Evolutionary conservation across 2,888 invertebrate species (phyloP), one percentile per base, ranked within the genome.

Genomic region (Empis livida): DNA sequence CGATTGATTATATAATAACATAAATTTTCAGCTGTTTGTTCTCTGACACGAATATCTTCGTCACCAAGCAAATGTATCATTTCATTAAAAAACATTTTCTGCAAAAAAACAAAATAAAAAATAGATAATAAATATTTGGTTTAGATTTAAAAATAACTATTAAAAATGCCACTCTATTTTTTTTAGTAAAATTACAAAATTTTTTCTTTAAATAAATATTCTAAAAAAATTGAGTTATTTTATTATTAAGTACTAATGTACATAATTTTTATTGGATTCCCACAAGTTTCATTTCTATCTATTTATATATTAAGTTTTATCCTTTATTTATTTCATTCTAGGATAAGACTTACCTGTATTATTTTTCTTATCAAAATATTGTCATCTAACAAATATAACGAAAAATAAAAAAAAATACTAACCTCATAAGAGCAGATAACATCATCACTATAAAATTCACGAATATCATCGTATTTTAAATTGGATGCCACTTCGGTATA

Each of bases 401-500:
- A 43, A 41, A 38, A 50, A n/a, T n/a, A n/a, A n/a, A n/a, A n/a
- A n/a, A n/a, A n/a, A n/a, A n/a, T n/a, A 53, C 61, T 62, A 62
- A 68, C 69, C 67, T 70, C 66, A 57, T 67, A 69, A 58, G 59
- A 60, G 52, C 59, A 57, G 54, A 62, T 65, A 57, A 61, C 51
- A 55, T 61, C 61, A 40, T 39, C 57, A 44, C 59, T 62, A 59
- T 64, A 65, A 57, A 60, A 62, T 51, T 58, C 57, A 52, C 61
- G 66, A 49, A 70, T 54, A 44, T 59, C 58, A 55, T 61, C 58
- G 60, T 63, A 67, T 63, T 67, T 61, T 57, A 70, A 64, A 62
- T 65, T 69, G 52, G 68, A 64, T 60, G 68, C 64, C 61, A 69
- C 66, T 60, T 68, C 69, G 53, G 65, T 63, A 58, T 68, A 70